A percentile compares a stretch with the other conserved stretches of the same genome.
Conservation (phyloP, 2,113 vertebrate genomes). For the Scolopax mira region DNA sequence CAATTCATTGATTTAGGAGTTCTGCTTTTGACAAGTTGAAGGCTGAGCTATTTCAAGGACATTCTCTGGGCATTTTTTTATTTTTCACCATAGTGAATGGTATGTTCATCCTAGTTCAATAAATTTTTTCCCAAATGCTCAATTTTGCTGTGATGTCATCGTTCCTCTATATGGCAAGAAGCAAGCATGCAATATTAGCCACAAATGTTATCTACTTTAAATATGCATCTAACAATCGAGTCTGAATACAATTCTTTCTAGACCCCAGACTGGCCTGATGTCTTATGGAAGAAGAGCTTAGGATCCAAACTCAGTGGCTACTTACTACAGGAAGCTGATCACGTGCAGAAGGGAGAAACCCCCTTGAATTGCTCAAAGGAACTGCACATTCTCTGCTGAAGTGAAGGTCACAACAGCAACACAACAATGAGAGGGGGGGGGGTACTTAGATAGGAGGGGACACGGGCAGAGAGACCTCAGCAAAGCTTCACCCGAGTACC, state of each 20-base stretch:
- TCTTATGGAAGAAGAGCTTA: neutral
- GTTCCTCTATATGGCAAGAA: neutral
- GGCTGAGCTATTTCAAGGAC: neutral
- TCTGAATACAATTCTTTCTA: neutral
- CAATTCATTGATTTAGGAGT: neutral
- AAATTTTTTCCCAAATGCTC: neutral
- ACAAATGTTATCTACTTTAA: neutral
- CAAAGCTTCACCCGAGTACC: neutral
- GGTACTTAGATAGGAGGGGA: neutral
- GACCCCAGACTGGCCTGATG: neutral
- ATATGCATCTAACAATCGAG: neutral
- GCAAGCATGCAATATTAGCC: neutral
- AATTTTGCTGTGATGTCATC: neutral
- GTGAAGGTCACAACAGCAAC: neutral
- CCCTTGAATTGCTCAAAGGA: neutral
- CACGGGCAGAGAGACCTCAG: neutral
- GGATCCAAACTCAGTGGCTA: neutral
- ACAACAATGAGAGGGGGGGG: rapidly evolving
- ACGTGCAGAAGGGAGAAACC: neutral
- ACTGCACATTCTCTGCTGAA: neutral
- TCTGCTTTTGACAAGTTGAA: neutral
- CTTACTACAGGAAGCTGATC: neutral
- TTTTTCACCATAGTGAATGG: neutral
- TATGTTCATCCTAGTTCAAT: neutral
- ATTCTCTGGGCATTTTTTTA: neutral